These are phyloP conservation scores for Ceratosolen solmsi DNA, from an alignment of 1,140 invertebrate genomes.

Conservation along the genomic window DNA sequence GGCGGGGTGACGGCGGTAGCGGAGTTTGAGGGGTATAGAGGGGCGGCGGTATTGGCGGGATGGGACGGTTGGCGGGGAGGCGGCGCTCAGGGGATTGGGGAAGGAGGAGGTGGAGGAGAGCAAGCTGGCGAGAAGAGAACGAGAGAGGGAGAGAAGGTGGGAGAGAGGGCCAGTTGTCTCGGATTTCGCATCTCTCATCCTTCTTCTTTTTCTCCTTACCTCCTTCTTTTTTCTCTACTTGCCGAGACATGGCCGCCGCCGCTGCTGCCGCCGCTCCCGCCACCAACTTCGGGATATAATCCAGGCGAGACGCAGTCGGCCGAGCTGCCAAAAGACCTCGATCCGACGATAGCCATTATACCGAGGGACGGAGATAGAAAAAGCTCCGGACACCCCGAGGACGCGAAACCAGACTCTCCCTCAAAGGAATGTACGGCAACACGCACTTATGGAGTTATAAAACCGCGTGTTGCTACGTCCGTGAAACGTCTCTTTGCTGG, in stretches of 20 bases:
- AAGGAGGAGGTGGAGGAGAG: no score
- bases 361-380: constrained; percentile 26
- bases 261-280: no score
- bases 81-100: no score
- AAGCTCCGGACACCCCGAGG: constrained; percentile 41
- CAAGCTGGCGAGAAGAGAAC: no score
- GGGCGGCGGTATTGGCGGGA: no score
- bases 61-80: no score
- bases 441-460: constrained; percentile 36
- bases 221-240: background rate
- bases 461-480: constrained; percentile 23
- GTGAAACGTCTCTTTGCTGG: constrained; percentile 21
- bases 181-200: constrained; percentile 23
- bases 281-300: constrained; percentile 10
- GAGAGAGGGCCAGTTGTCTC: constrained; percentile 22
- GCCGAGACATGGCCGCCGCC: constrained; percentile 27
- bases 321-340: constrained; percentile 39
- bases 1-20: no score
- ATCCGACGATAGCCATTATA: constrained; percentile 34
- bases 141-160: background rate
- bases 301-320: constrained; percentile 13
- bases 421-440: constrained; percentile 28
- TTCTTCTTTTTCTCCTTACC: constrained; percentile 2
- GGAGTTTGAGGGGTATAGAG: no score
- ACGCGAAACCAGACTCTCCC: constrained; percentile 41